Base-by-base conservation (phyloP, 1,140 invertebrate genomes). In the Drosophila willistoni region DNA sequence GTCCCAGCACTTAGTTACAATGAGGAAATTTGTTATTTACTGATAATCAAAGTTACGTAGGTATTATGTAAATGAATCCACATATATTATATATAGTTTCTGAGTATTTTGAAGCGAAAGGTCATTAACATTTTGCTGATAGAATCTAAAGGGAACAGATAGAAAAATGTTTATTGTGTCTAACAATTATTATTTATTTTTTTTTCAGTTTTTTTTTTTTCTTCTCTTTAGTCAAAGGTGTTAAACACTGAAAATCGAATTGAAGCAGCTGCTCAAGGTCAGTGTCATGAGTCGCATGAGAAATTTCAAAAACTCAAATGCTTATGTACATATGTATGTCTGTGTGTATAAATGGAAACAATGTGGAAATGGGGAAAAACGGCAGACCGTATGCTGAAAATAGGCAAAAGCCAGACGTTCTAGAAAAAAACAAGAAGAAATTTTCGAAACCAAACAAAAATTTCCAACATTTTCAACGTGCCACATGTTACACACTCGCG, bases 261-360 rank as follows among this genome's bases (percentile, higher is more conserved):
- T 39, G 47, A 19, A 22, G 41, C 73, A 68, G 71, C 55, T 73
- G 73, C 59, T 84, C 84, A 89, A 89, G 84, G 84, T 89, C 84
- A 83, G 34, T 87, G 84, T 62, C 77, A 87, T 76, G 68, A 54
- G 64, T 29, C 5, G 56, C 29, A 75, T 10, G 51, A 56, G 41
- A 59, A 54, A 61, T 44, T 47, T 47, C 17, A 25, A 57, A 59
- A 29, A 29, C 29, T 29, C 29, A 29, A 29, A 29, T 29, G 29
- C 29, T 29, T 7, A 29, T 6, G 7, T 29, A 6, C 7, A 1
- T 6, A 29, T 7, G 0, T 29, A 29, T 29, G 6, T 6, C 5
- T 29, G 29, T 29, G 29, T 29, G 6, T 57, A 36, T 59, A 63
- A 29, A 41, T 29, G 7, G 29, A 29, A 61, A 39, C 14, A 34